Conservation (phyloP, 2,888 invertebrate species). For the Catocala nupta region DNA sequence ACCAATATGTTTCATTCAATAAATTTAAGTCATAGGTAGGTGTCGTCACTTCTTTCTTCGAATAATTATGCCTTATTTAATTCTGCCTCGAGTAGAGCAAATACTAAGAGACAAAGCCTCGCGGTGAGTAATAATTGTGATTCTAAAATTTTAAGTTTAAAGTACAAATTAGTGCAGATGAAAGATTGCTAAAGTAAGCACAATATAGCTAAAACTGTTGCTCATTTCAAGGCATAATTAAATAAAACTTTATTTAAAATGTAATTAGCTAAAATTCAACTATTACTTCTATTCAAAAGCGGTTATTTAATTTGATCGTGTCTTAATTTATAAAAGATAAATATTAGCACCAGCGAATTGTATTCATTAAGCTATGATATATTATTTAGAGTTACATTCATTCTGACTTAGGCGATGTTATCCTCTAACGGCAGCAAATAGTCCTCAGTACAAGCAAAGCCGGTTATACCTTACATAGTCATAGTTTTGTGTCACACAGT, state of each 20-base stretch:
- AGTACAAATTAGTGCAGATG: background rate
- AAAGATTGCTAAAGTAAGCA: background rate
- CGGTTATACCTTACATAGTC: too few relatives aligned
- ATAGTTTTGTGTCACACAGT: too few relatives aligned
- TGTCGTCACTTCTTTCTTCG: too few relatives aligned
- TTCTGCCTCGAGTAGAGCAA: too few relatives aligned
- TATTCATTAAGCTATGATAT: conserved; percentile 41
- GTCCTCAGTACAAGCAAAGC: too few relatives aligned
- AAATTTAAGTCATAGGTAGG: too few relatives aligned
- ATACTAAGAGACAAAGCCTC: too few relatives aligned
- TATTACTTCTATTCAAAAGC: conserved; percentile 39
- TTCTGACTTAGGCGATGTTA: background rate
- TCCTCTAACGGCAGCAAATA: too few relatives aligned
- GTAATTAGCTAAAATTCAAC: conserved; percentile 39
- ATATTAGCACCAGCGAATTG: conserved; percentile 58
- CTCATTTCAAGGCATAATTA: conserved; percentile 1
- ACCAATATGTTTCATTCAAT: too few relatives aligned
- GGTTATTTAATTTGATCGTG: conserved; percentile 17
- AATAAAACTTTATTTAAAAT: background rate
- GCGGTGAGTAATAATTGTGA: background rate
- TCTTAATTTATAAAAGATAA: conserved; percentile 26
- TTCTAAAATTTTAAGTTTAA: background rate
- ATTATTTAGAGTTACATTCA: conserved; percentile 2
- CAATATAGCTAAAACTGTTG: background rate
- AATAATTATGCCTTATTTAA: too few relatives aligned